Percentiles rank a stretch among this genome's conserved stretches.
Conservation (phyloP, 2,888 invertebrate species). For the Spodoptera littoralis region DNA sequence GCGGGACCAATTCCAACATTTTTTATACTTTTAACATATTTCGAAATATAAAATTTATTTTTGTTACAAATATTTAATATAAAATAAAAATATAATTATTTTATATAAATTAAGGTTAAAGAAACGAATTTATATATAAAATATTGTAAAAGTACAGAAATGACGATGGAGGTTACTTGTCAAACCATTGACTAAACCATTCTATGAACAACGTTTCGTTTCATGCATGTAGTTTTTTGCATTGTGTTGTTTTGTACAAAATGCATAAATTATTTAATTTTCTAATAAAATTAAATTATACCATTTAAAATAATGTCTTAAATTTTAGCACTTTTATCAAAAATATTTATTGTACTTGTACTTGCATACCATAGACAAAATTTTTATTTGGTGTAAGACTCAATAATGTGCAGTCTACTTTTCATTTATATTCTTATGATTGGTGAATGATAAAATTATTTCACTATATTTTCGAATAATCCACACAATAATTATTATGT, state of each 20-base stretch:
- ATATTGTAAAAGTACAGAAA: constrained; percentile 52
- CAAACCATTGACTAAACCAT: constrained; percentile 57
- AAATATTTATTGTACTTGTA: neutral
- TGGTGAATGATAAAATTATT: too few species aligned
- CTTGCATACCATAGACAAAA: constrained; percentile 4
- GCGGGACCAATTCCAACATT: constrained; percentile 80
- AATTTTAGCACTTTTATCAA: neutral
- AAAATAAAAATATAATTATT: constrained; percentile 12
- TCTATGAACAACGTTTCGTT: constrained; percentile 51
- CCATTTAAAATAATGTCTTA: neutral
- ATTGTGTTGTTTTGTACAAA: neutral
- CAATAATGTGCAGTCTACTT: too few species aligned
- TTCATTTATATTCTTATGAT: too few species aligned
- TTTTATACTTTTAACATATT: constrained; percentile 59
- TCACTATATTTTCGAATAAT: too few species aligned
- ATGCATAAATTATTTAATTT: neutral
- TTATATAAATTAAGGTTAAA: constrained; percentile 4
- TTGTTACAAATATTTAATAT: constrained; percentile 2
- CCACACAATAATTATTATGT: too few species aligned
- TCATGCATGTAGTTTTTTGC: constrained; percentile 12
- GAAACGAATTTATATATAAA: constrained; percentile 14
- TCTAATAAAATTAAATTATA: neutral
- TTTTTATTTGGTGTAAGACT: too few species aligned
- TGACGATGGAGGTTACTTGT: constrained; percentile 55
- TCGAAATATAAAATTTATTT: neutral